These are phyloP conservation scores for Cladopsammia gracilis DNA, from an alignment of 64 coral and sea anemone species.

Conservation along the genomic window DNA sequence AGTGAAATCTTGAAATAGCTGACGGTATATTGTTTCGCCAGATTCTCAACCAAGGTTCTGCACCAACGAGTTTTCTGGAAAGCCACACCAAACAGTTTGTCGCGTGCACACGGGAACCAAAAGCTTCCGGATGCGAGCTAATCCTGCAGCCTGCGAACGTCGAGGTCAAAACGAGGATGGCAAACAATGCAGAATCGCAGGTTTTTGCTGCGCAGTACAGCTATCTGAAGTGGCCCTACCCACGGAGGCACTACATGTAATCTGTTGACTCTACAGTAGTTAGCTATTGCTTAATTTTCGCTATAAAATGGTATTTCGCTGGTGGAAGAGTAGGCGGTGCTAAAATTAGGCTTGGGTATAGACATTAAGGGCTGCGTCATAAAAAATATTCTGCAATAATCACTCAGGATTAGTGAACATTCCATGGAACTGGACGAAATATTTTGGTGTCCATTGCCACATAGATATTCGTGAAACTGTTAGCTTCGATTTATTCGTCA, in stretches of 20 bases:
- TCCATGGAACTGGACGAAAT: too few species aligned
- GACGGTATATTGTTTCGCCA: neutral
- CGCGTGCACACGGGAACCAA: conserved; percentile 60
- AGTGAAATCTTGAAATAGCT: neutral
- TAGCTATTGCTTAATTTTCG: too few species aligned
- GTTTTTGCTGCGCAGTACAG: neutral
- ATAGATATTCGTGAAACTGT: too few species aligned
- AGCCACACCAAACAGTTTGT: conserved; percentile 80
- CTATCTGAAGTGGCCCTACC: conserved; percentile 2
- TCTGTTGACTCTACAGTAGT: neutral
- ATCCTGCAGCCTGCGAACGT: conserved; percentile 43
- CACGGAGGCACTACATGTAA: neutral
- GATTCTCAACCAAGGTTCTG: conserved; percentile 87
- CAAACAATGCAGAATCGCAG: neutral
- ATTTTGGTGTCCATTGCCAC: too few species aligned
- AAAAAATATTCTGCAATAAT: too few species aligned
- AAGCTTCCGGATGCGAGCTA: conserved; percentile 50
- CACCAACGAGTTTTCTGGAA: conserved; percentile 79
- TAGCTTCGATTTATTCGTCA: too few species aligned
- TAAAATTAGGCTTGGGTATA: too few species aligned
- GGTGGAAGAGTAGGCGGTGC: too few species aligned
- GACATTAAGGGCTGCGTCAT: too few species aligned
- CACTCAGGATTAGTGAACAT: too few species aligned
- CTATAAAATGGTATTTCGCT: too few species aligned
- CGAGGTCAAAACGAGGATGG: neutral